Evolutionary conservation across 2,797 vertebrate species (phyloP).

Genomic region (Melanotaenia nigrans): DNA sequence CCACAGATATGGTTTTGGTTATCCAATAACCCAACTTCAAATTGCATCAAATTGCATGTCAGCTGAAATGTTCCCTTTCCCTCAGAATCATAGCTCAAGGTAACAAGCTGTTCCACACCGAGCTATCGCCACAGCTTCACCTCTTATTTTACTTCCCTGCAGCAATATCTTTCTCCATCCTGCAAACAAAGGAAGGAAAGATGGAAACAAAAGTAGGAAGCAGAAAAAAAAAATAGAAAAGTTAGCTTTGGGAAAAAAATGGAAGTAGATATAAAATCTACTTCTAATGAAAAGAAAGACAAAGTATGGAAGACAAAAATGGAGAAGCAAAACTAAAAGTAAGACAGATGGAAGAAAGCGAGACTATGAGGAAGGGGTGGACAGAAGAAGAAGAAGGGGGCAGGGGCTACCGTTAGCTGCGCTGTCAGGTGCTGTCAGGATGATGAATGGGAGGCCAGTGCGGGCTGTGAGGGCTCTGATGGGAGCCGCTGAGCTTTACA

Average conservation of each 20-base stretch:
- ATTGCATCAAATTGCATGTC: constrained; percentile 51
- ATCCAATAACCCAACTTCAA: constrained; percentile 42
- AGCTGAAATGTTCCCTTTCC: constrained; percentile 39
- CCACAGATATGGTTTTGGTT: constrained; percentile 36
- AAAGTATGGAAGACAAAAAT: constrained; percentile 39
- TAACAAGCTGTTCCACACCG: constrained; percentile 38
- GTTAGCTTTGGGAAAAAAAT: constrained; percentile 14
- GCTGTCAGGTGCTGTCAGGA: constrained; percentile 76
- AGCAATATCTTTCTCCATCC: constrained; percentile 19
- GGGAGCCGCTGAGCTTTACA: constrained; percentile 75
- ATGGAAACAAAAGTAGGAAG: constrained; percentile 6
- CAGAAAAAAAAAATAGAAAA: background rate
- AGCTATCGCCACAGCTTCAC: constrained; percentile 18
- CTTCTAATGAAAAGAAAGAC: constrained; percentile 25
- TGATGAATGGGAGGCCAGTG: constrained; percentile 78
- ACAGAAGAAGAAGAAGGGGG: constrained; percentile 39
- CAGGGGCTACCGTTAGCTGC: constrained; percentile 47
- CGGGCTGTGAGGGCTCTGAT: constrained; percentile 73
- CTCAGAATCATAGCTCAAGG: constrained; percentile 46
- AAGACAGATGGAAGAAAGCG: constrained; percentile 49
- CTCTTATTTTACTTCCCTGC: constrained; percentile 29
- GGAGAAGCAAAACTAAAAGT: constrained; percentile 50
- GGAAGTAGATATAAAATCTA: constrained; percentile 24
- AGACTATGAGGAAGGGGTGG: constrained; percentile 45
- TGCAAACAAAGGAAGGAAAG: background rate